Base-by-base conservation (phyloP, 2,888 invertebrate genomes). In the Lithophane leautieri region DNA sequence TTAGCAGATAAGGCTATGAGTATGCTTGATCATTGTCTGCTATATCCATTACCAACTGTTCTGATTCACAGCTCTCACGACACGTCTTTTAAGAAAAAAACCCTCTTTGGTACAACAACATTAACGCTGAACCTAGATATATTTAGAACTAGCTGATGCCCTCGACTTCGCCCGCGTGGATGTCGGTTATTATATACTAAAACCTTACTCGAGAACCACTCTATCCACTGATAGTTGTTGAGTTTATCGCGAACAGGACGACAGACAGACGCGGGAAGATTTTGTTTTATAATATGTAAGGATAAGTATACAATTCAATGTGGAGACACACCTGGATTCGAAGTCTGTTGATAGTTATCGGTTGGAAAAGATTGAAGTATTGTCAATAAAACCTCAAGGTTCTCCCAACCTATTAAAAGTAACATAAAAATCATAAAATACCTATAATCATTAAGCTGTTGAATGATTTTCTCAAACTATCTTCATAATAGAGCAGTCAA, bases 1-100 rank as follows among this genome's bases (percentile, higher is more conserved):
- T 88, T 82, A 85, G 76, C 70, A 83, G 81, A 84, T 86, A 88
- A 88, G 83, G 82, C 82, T 77, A 80, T 81, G 86, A 85, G 81
- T 70, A 52, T 74, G 79, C 75, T 77, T 81, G 75, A 86, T 83
- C 84, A 87, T 89, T 89, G 86, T 87, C 82, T 82, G n/a, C 60
- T 72, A 65, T 77, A 86, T 78, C 73, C 73, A 87, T 78, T 70
- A 65, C 58, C 28, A 52, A 70, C 42, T 84, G 83, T 79, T 79
- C 85, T 79, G 71, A 69, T 83, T 83, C 81, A 84, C 81, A 81
- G 71, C 68, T 70, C 73, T 79, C 83, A 73, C 69, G 76, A 78
- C 52, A 78, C 40, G 58, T 58, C 22, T 56, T 52, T 66, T 67
- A 11, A 22, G 11, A 34, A 67, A 40, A 62, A 52, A 34, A 9